These are phyloP conservation scores for Hipparchia sbordonii DNA, from an alignment of 2,888 invertebrate species.

Conservation along the genomic window DNA sequence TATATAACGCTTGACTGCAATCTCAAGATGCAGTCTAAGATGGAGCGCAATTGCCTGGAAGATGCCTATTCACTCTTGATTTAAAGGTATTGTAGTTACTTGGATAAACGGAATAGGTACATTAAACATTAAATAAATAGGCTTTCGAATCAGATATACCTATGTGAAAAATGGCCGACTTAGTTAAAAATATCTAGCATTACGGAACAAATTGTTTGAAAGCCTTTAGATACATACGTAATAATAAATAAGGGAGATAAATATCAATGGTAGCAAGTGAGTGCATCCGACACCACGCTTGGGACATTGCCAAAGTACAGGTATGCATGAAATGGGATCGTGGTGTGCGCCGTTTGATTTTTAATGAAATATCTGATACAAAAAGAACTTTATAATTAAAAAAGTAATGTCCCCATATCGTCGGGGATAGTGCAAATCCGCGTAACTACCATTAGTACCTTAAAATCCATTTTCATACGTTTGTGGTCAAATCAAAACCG, in stretches of 20 bases:
- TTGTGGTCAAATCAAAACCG: too few species aligned
- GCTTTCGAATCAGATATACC: constrained; percentile 30
- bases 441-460: too few species aligned
- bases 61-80: too few species aligned
- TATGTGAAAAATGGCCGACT: constrained; percentile 33
- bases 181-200: constrained; percentile 36
- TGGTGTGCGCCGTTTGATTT: constrained; percentile 34
- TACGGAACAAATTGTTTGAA: constrained; percentile 45
- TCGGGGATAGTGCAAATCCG: too few species aligned
- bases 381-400: not conserved
- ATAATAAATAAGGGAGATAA: constrained; percentile 49
- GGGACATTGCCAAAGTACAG: constrained; percentile 62
- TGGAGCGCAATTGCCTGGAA: too few species aligned
- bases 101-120: too few species aligned
- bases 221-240: constrained; percentile 45
- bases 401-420: not conserved
- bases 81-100: too few species aligned
- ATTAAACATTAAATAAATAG: not conserved
- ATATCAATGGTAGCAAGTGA: constrained; percentile 50
- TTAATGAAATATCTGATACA: constrained; percentile 4
- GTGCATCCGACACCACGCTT: constrained; percentile 60
- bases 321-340: constrained; percentile 46
- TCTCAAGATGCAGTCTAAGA: too few species aligned
- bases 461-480: too few species aligned
- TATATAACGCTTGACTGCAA: too few species aligned